Conservation (phyloP, 2,113 vertebrate species). For the Nanorana parkeri region DNA sequence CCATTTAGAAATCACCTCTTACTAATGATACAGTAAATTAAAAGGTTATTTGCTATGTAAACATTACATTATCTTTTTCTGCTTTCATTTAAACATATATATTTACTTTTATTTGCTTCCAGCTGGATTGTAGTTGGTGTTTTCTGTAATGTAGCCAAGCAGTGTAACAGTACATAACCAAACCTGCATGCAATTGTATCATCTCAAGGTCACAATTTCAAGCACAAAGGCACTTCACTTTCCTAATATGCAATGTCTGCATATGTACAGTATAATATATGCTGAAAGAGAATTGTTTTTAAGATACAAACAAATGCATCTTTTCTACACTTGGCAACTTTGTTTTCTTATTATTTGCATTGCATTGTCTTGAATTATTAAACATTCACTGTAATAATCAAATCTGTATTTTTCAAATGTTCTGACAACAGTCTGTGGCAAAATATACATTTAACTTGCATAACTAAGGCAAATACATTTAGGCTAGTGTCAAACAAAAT, state of each 20-base stretch:
- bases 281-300: constrained; percentile 47
- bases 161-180: constrained; percentile 46
- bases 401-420: constrained; percentile 48
- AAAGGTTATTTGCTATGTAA: constrained; percentile 5
- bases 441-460: constrained; percentile 27
- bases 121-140: background rate
- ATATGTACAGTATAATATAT: constrained; percentile 26
- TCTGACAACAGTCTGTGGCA: constrained; percentile 40
- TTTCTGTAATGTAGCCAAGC: constrained; percentile 30
- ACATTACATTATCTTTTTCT: constrained; percentile 11
- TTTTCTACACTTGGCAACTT: constrained; percentile 13
- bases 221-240: constrained; percentile 29
- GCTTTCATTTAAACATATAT: background rate
- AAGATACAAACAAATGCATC: constrained; percentile 38
- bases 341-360: constrained; percentile 51
- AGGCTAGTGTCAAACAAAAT: background rate
- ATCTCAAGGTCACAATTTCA: constrained; percentile 45
- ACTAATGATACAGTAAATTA: too few relatives aligned
- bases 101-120: background rate
- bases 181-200: constrained; percentile 34
- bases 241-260: constrained; percentile 37
- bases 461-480: background rate
- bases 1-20: too few relatives aligned
- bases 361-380: constrained; percentile 48
- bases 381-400: constrained; percentile 45